Percentiles rank a stretch among this genome's conserved stretches.
phyloP scores from a whole-genome alignment of 2,797 vertebrate genomes.

The Clarias laeviceps region DNA sequence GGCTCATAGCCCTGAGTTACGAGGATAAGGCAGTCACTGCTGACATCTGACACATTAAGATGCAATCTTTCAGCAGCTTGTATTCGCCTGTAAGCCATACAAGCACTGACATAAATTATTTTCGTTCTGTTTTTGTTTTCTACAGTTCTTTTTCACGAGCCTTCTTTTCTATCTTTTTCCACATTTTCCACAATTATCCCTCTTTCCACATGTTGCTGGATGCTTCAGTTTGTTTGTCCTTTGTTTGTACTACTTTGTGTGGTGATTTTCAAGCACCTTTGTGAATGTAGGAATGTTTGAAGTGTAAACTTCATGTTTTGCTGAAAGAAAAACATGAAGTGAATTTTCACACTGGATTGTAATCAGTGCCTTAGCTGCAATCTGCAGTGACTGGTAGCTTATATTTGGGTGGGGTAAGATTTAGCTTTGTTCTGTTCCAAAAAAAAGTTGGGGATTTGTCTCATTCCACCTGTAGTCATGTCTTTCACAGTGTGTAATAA shows the following conservation, averaged over 20 bases:
- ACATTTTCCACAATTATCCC: too few species aligned
- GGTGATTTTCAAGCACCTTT: neutral
- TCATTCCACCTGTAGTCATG: neutral
- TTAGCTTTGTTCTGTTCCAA: neutral
- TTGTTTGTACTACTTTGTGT: conserved; percentile 8
- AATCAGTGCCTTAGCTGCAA: conserved; percentile 3
- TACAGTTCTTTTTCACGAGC: neutral
- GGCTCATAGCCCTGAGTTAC: conserved; percentile 24
- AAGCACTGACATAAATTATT: neutral
- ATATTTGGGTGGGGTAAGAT: neutral
- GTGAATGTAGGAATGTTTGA: conserved; percentile 37
- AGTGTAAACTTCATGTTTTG: conserved; percentile 38
- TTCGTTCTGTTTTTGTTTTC: neutral
- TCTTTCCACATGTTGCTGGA: neutral
- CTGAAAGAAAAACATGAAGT: too few species aligned
- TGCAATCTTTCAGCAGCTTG: conserved; percentile 13
- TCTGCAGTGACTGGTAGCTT: neutral
- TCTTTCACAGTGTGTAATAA: conserved; percentile 7
- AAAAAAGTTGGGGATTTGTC: neutral
- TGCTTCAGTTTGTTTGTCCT: neutral
- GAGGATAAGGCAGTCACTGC: conserved; percentile 59
- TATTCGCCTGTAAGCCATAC: conserved; percentile 33
- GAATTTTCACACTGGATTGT: conserved; percentile 39
- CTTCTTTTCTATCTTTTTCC: neutral
- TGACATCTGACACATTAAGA: conserved; percentile 44